A percentile compares a stretch with the other conserved stretches of the same genome.
Evolutionary conservation across 2,888 invertebrate species (phyloP).

Genomic region (Drosophila kuntzei): DNA sequence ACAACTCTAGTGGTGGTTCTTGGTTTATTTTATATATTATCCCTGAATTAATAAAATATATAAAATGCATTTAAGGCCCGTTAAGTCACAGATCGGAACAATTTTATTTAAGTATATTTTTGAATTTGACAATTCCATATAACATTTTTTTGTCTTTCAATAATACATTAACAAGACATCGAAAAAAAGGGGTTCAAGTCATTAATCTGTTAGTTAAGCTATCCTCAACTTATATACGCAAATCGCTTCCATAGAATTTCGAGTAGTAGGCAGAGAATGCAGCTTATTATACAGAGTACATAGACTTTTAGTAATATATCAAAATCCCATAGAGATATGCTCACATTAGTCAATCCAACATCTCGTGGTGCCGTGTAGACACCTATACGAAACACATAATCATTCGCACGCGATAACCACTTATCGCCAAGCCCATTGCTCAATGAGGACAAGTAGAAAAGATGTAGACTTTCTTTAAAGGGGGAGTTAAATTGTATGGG

Average conservation of each 20-base stretch:
- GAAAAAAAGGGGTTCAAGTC: no score
- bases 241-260: conserved; percentile 28
- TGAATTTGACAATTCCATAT: no score
- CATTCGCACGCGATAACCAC: conserved; percentile 3
- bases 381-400: conserved; percentile 1
- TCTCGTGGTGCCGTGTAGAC: conserved; percentile 7
- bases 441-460: conserved; percentile 1
- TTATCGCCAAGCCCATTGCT: conserved; percentile 13
- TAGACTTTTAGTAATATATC: neutral
- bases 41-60: no score
- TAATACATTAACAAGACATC: no score
- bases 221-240: no score
- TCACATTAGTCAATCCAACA: neutral
- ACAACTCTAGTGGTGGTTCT: no score
- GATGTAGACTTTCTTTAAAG: conserved; percentile 18
- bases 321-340: conserved; percentile 16
- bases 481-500: conserved; percentile 50
- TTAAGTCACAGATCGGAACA: no score
- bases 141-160: no score
- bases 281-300: neutral
- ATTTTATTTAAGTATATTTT: no score
- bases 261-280: conserved; percentile 5
- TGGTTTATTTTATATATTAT: no score
- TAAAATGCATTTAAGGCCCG: no score
- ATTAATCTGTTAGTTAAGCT: no score